Base-by-base conservation (phyloP, 2,888 invertebrate genomes). In the Philopedon plagiatum region DNA sequence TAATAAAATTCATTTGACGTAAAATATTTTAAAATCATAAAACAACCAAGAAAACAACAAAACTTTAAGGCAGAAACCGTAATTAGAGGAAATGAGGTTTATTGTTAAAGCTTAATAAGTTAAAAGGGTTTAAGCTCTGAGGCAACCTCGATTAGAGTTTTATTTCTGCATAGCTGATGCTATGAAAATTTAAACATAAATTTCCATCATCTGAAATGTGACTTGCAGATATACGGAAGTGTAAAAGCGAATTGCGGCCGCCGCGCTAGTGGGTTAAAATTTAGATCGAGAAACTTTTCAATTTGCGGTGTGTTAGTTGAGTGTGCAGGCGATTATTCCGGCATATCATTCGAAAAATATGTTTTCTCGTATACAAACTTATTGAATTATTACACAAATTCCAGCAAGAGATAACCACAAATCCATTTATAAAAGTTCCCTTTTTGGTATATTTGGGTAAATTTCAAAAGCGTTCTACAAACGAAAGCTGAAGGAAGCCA, bases 271-370 rank as follows among this genome's bases (percentile, higher is more conserved):
- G 51, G 29, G 13, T 29, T 51, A 11, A 29, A 51, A 51, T 51
- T 51, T 51, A 51, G 13, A 29, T 51, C 26, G 15, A 29, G 29
- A 21, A 51, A 51, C 26, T 51, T 51, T 51, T 26, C 51, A 51
- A 51, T 51, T 51, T 51, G 13, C 8, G 51, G 26, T 29, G 15
- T 15, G 51, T 51, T 51, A 51, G 26, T 29, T 26, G 26, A 51
- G 29, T 51, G 29, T 29, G 51, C 13, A 29, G 29, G 7, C 26
- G 15, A 26, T 51, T 51, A 51, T 29, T 51, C 51, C 29, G 29
- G 8, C 51, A 5, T 51, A 51, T n/a, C n/a, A n/a, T 51, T 26
- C 26, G 26, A 21, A 51, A 51, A 51, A 51, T 23, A 49, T 51
- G 13, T 29, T 51, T 26, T 51, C 26, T 1, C 51, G 8, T 13